Conservation (phyloP, 2,888 invertebrate genomes). For the Monoplex corrugatus region DNA sequence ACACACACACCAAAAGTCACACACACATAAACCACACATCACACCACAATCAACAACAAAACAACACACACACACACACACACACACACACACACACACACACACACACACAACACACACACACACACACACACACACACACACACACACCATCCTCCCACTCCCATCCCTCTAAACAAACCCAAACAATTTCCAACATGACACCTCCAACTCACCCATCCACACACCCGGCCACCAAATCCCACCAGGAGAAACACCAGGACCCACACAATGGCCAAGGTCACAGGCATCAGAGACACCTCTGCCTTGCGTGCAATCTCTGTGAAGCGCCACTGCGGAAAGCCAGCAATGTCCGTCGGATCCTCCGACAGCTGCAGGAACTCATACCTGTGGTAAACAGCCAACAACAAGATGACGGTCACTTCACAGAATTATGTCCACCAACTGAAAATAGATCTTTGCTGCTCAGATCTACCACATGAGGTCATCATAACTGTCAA, state of each 20-base stretch:
- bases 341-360: conserved; percentile 68
- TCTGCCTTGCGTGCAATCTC: conserved; percentile 66
- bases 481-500: too few species aligned
- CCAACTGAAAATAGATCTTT: too few species aligned
- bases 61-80: not conserved
- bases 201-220: conserved; percentile 67
- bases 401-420: not conserved
- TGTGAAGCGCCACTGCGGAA: conserved; percentile 73
- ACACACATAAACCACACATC: not conserved
- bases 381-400: conserved; percentile 60
- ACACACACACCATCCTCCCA: not conserved
- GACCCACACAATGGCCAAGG: conserved; percentile 71
- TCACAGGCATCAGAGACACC: conserved; percentile 71
- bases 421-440: too few species aligned
- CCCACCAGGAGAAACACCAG: conserved; percentile 71
- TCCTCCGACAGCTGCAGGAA: conserved; percentile 68
- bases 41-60: not conserved
- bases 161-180: too few species aligned
- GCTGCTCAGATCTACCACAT: too few species aligned
- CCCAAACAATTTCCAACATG: too few species aligned
- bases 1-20: not conserved
- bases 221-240: conserved; percentile 74
- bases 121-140: not conserved
- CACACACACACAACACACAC: not conserved
- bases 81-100: conserved; percentile 4